Base-by-base conservation (phyloP, 2,113 vertebrate species). In the Paedocypris sp. region DNA sequence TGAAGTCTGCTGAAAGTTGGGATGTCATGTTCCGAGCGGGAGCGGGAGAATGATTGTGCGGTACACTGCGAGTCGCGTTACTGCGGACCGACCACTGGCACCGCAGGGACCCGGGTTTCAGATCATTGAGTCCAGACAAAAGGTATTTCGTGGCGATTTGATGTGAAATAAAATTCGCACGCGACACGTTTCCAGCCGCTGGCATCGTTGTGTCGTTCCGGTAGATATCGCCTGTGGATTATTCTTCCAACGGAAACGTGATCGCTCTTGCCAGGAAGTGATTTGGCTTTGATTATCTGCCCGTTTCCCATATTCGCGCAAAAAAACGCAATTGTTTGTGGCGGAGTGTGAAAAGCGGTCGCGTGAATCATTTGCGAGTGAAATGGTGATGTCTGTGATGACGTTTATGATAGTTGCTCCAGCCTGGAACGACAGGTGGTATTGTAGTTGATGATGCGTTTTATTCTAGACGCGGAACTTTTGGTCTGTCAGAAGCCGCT, bases 91-190 rank as follows among this genome's bases (percentile, higher is more conserved):
- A 60, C 62, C 63, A 68, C 71, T 80, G 80, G 71, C 73, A 73
- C 79, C 68, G 81, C 84, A 75, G 75, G 77, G 52, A 67, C 74
- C 54, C 69, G 60, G 85, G 79, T 83, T 78, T 81, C 78, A 83
- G 86, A 79, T 80, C 83, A 79, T 72, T 75, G 84, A 78, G 82
- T 84, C 82, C 79, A 86, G 81, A 87, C 86, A 88, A 87, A 89
- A 89, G 85, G 77, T 76, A 71, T 76, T 75, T 73, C 60, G 43
- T 61, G 57, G 56, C 22, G 53, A 46, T 76, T 65, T 56, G 42
- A 61, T 50, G 51, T 38, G 63, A 71, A 63, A 36, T 43, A 33
- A 59, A 45, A 46, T 58, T 38, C n/a, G 29, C 53, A 35, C 25
- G 10, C 28, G 35, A 39, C 20, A 1, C 10, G 3, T 31, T 28